A percentile compares a stretch with the other conserved stretches of the same genome.
Conservation (phyloP, 2,797 vertebrate genomes). For the Tapera naevia region DNA sequence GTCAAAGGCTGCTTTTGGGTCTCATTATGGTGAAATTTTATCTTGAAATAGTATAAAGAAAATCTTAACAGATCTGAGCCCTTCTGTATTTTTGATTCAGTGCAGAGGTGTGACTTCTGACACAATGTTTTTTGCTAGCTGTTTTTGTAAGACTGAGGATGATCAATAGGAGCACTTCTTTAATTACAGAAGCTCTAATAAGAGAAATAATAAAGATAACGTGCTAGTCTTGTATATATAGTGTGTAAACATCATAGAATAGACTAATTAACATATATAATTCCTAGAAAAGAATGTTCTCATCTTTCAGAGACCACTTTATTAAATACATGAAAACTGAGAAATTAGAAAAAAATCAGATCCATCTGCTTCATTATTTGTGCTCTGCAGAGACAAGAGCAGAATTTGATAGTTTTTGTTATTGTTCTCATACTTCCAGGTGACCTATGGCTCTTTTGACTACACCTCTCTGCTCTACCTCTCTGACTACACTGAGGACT, state of each 20-base stretch:
- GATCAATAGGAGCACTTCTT: not conserved
- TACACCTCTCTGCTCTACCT: constrained; percentile 95
- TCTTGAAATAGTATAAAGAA: not conserved
- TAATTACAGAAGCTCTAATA: not conserved
- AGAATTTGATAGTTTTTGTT: not conserved
- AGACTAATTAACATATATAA: not conserved
- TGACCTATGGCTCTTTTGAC: constrained; percentile 95
- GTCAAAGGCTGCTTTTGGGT: not conserved
- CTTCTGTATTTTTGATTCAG: not conserved
- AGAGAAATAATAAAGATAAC: not conserved
- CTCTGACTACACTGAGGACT: constrained; percentile 89
- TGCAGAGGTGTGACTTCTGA: not conserved
- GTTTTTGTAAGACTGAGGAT: not conserved
- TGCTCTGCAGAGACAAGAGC: not conserved
- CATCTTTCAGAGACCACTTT: not conserved
- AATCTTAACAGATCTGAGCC: not conserved
- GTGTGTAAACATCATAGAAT: not conserved
- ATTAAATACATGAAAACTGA: not conserved
- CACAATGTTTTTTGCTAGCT: rapidly evolving
- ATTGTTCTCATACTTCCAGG: constrained; percentile 70
- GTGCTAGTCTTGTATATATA: not conserved
- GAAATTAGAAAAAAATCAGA: not conserved
- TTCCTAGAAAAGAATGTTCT: not conserved
- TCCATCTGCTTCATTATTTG: not conserved
- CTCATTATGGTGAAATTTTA: not conserved